Percentiles rank a stretch among this genome's conserved stretches.
phyloP scores from a whole-genome alignment of 2,113 vertebrate species.

The Lathamus discolor region DNA sequence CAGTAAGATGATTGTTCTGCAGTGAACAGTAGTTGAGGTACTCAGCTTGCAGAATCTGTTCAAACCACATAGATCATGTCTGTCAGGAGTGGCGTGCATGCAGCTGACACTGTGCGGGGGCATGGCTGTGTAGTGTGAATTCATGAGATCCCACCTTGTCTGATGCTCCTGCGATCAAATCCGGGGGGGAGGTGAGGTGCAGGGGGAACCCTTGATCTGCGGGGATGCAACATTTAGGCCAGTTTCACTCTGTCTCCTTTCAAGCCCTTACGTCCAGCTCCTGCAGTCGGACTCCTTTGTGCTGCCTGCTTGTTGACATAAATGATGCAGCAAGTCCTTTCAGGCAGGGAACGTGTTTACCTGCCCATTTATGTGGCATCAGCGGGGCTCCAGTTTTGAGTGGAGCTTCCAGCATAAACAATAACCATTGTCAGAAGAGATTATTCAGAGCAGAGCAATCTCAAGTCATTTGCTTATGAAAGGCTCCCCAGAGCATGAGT shows the following conservation, averaged over 20 bases:
- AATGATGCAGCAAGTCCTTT: background rate
- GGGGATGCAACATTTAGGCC: background rate
- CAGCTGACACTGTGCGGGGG: background rate
- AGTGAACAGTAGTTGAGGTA: background rate
- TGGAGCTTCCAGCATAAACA: background rate
- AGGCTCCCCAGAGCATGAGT: conserved; percentile 8
- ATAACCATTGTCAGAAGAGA: background rate
- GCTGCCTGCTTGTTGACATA: background rate
- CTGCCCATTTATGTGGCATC: conserved; percentile 17
- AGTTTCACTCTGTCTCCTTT: background rate
- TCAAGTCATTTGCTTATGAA: conserved; percentile 48
- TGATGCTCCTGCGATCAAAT: background rate
- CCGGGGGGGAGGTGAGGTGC: rapidly evolving
- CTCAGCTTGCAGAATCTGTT: background rate
- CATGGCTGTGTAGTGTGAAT: background rate
- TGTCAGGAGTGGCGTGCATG: background rate
- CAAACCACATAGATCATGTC: rapidly evolving
- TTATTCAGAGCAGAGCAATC: conserved; percentile 19
- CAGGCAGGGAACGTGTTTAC: background rate
- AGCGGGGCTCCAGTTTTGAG: background rate
- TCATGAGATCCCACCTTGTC: background rate
- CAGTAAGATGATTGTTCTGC: background rate
- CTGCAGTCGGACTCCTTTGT: background rate
- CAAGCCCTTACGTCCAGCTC: background rate
- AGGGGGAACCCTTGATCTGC: background rate